These are phyloP conservation scores for Todiramphus saurophagus DNA, from an alignment of 2,113 vertebrate genomes.

Conservation along the genomic window DNA sequence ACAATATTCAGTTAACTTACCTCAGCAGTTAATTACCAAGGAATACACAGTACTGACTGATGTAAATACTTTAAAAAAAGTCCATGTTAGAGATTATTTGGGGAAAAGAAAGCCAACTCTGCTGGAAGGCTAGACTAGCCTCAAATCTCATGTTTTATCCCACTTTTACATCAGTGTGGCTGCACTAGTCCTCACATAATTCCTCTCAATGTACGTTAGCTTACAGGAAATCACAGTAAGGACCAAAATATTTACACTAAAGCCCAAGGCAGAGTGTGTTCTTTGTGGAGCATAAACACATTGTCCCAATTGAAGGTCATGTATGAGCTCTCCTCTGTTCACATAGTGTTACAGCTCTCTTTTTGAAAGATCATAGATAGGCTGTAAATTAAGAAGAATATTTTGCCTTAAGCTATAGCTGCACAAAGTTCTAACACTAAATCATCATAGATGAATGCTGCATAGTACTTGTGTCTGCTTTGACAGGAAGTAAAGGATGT, in stretches of 20 bases:
- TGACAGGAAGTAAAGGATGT: neutral
- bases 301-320: neutral
- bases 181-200: neutral
- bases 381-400: neutral
- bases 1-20: neutral
- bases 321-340: neutral
- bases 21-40: neutral
- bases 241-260: neutral
- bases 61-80: neutral
- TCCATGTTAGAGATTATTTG: neutral
- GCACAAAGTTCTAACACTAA: neutral
- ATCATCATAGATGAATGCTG: neutral
- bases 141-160: neutral
- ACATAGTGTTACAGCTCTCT: neutral
- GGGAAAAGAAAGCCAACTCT: neutral
- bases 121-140: neutral
- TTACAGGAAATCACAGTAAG: neutral
- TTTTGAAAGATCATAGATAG: neutral
- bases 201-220: neutral
- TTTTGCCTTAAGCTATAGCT: neutral
- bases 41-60: neutral
- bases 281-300: neutral
- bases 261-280: neutral
- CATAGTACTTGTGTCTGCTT: neutral
- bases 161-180: neutral